A percentile compares a stretch with the other conserved stretches of the same genome.
phyloP scores from a whole-genome alignment of 1,140 invertebrate genomes.

The Nebria ingens region DNA sequence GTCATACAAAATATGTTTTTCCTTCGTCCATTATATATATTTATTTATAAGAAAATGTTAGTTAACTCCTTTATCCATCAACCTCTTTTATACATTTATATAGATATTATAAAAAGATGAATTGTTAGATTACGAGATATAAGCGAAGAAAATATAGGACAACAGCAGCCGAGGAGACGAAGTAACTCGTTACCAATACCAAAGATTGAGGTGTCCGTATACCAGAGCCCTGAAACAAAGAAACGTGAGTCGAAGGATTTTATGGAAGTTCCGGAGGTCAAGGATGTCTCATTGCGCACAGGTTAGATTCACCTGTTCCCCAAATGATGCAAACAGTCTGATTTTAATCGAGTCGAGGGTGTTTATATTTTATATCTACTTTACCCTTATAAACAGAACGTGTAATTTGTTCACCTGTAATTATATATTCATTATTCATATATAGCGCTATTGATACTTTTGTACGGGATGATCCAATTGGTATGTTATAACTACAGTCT shows the following conservation, averaged over 20 bases:
- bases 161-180: slow-evolving; percentile 62
- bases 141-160: slow-evolving; percentile 61
- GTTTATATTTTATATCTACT: background rate
- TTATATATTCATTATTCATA: background rate
- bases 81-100: too few relatives aligned
- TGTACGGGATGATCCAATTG: background rate
- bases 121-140: slow-evolving; percentile 64
- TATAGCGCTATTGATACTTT: background rate
- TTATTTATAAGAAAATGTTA: too few relatives aligned
- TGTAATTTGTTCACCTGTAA: background rate
- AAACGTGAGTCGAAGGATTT: slow-evolving; percentile 59
- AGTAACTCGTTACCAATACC: slow-evolving; percentile 90
- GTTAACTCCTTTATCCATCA: too few relatives aligned
- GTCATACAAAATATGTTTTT: too few relatives aligned
- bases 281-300: slow-evolving; percentile 45
- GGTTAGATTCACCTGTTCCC: slow-evolving; percentile 27
- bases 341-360: background rate
- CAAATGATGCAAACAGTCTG: too few relatives aligned
- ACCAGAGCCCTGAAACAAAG: slow-evolving; percentile 61
- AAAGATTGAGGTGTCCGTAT: slow-evolving; percentile 80
- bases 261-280: slow-evolving; percentile 60
- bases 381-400: background rate
- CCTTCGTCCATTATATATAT: too few relatives aligned
- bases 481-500: slow-evolving; percentile 1
- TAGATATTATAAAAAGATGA: too few relatives aligned